Evolutionary conservation across 2,113 vertebrate species (phyloP).

Genomic region (Burhinus bistriatus): DNA sequence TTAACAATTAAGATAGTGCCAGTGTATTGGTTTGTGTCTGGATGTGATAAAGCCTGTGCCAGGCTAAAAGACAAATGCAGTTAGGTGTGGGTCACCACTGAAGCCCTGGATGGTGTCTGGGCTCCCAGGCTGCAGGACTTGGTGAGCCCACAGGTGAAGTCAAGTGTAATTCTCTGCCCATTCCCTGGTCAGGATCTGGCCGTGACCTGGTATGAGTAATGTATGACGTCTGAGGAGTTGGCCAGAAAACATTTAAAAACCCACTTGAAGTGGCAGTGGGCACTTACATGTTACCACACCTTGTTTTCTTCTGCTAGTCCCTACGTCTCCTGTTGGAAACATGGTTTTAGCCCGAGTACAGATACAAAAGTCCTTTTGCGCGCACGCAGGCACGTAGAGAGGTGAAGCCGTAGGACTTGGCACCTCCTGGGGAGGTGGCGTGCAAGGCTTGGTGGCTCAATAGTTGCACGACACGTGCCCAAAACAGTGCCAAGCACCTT

Average conservation of each 20-base stretch:
- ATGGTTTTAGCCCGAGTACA: not conserved
- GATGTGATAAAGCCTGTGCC: not conserved
- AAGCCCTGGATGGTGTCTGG: accelerated
- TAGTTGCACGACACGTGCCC: slow-evolving; percentile 1
- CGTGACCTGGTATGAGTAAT: not conserved
- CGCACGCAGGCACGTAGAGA: not conserved
- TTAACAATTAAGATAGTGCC: not conserved
- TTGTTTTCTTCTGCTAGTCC: not conserved
- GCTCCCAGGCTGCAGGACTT: not conserved
- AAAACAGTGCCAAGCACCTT: not conserved
- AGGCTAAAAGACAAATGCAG: not conserved
- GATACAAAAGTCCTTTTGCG: not conserved
- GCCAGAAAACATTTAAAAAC: not conserved
- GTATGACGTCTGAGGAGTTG: not conserved
- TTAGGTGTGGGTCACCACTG: accelerated
- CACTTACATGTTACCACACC: not conserved
- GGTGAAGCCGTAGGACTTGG: not conserved
- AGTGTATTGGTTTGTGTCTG: not conserved
- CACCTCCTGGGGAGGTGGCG: not conserved
- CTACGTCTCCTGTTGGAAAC: not conserved
- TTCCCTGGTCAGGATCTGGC: not conserved
- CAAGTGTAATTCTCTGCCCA: not conserved
- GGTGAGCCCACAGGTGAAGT: not conserved
- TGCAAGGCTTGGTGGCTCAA: not conserved
- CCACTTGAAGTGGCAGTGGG: not conserved